A percentile compares a stretch with the other conserved stretches of the same genome.
Evolutionary conservation across 2,797 vertebrate species (phyloP).

Genomic region (Syngnathus rostellatus): DNA sequence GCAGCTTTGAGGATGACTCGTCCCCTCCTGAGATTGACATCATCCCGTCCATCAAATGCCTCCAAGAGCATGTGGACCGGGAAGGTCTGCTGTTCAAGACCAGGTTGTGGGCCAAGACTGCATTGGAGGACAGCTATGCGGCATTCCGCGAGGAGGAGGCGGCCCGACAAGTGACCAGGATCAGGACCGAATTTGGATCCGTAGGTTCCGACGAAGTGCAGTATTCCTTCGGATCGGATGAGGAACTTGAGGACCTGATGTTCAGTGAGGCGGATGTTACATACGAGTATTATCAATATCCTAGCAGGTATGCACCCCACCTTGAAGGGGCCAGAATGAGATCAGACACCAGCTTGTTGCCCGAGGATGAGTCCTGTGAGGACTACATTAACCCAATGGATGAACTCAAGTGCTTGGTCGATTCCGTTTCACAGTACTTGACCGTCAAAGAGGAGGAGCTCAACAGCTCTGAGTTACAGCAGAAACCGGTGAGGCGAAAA

Average conservation of each 20-base stretch:
- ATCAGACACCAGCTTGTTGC: conserved; percentile 56
- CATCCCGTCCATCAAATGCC: conserved; percentile 60
- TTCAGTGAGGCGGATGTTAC: conserved; percentile 55
- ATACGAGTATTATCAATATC: conserved; percentile 61
- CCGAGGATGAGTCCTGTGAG: conserved; percentile 66
- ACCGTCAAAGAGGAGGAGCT: conserved; percentile 94
- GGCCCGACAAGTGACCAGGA: conserved; percentile 45
- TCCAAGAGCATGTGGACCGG: conserved; percentile 55
- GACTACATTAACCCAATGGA: conserved; percentile 79
- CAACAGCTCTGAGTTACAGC: conserved; percentile 75
- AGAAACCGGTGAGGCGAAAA: conserved; percentile 65
- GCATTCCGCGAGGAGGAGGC: conserved; percentile 65
- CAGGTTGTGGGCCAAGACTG: conserved; percentile 68
- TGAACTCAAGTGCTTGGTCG: conserved; percentile 85
- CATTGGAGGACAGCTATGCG: conserved; percentile 65
- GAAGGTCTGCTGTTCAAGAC: conserved; percentile 83
- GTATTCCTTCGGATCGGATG: conserved; percentile 77
- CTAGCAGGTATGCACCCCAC: conserved; percentile 25
- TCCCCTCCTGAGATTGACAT: conserved; percentile 70
- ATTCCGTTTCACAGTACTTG: conserved; percentile 91
- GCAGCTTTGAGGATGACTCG: conserved; percentile 64
- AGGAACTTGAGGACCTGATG: conserved; percentile 73
- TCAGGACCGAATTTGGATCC: conserved; percentile 72
- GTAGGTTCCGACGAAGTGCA: conserved; percentile 81
- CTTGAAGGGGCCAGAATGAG: conserved; percentile 22